These are phyloP conservation scores for Diorhabda elongata DNA, from an alignment of 1,140 invertebrate genomes.

Conservation along the genomic window DNA sequence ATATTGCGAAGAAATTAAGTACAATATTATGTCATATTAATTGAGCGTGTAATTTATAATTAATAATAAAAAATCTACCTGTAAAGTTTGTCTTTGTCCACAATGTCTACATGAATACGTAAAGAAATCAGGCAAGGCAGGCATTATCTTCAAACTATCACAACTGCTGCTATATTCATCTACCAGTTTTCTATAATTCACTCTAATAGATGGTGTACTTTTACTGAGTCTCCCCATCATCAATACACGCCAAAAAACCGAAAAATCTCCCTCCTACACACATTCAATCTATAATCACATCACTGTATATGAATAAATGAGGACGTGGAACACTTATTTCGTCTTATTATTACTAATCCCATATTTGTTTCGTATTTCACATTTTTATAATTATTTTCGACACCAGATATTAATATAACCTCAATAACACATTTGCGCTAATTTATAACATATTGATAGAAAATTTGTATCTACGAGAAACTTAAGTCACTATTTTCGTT, in stretches of 20 bases:
- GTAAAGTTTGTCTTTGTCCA: constrained; percentile 59
- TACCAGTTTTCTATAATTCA: constrained; percentile 58
- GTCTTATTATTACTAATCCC: no score
- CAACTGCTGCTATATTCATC: constrained; percentile 50
- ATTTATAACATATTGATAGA: no score
- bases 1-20: no score
- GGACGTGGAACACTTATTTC: neutral
- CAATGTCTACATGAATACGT: constrained; percentile 63
- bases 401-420: no score
- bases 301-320: neutral
- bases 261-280: neutral
- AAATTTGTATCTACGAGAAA: no score
- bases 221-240: constrained; percentile 53
- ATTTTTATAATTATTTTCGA: no score
- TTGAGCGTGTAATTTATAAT: no score
- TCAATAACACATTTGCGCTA: no score
- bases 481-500: no score
- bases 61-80: constrained; percentile 46
- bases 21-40: no score
- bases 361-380: no score
- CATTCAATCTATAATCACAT: constrained; percentile 13
- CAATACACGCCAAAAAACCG: neutral
- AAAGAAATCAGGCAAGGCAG: constrained; percentile 56
- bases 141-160: constrained; percentile 41
- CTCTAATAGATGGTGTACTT: constrained; percentile 51